Percentiles rank a stretch among this genome's conserved stretches.
Conservation (phyloP, 2,113 vertebrate genomes). For the Geococcyx californianus region DNA sequence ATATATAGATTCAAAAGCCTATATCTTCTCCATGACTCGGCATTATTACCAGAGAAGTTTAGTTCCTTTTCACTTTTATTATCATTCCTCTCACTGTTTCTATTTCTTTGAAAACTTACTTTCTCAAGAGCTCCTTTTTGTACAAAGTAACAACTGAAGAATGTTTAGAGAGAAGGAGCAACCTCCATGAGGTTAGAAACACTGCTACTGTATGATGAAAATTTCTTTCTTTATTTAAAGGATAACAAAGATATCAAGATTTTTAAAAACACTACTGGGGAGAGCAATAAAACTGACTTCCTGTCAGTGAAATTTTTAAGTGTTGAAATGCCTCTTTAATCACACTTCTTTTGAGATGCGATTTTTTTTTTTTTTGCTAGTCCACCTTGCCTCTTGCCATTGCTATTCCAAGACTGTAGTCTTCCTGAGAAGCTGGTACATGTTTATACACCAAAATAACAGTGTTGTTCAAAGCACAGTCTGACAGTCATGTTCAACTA, state of each 20-base stretch:
- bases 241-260: accelerated
- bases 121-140: background rate
- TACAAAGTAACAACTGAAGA: background rate
- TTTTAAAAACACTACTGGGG: background rate
- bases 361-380: background rate
- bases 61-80: background rate
- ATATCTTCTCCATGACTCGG: background rate
- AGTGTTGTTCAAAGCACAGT: background rate
- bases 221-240: background rate
- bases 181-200: background rate
- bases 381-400: background rate
- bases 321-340: background rate
- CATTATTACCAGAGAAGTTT: background rate
- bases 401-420: background rate
- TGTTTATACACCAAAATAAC: background rate
- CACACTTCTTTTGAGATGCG: background rate
- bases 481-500: background rate
- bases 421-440: background rate
- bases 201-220: background rate
- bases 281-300: background rate
- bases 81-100: background rate
- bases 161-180: background rate
- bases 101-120: background rate
- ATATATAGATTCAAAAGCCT: background rate
- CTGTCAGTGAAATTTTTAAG: background rate